These are phyloP conservation scores for Theonella swinhoei DNA, from an alignment of 37 sponge, comb jelly and placozoan genomes.

Conservation along the genomic window DNA sequence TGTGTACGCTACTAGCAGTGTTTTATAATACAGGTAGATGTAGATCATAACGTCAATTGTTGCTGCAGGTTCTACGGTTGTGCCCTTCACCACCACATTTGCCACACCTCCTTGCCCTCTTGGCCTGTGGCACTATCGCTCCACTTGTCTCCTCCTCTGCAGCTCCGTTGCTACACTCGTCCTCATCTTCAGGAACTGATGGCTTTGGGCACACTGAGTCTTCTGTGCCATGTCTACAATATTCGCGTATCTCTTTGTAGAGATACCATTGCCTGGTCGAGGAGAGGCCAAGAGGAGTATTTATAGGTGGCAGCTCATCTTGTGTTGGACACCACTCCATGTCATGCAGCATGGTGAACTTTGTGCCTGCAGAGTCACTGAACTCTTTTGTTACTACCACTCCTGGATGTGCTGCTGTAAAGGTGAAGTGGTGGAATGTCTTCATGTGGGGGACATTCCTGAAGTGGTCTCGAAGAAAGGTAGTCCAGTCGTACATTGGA, in stretches of 20 bases:
- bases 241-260: constrained; percentile 2
- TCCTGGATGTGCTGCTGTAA: neutral
- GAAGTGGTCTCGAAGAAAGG: neutral
- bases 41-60: too few relatives aligned
- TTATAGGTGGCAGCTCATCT: neutral
- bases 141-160: too few relatives aligned
- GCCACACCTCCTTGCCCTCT: too few relatives aligned
- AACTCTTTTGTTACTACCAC: neutral
- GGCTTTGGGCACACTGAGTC: constrained; percentile 10
- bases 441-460: neutral
- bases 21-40: too few relatives aligned
- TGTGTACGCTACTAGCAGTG: too few relatives aligned
- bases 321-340: neutral
- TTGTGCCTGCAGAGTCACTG: neutral
- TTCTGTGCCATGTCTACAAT: neutral
- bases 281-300: neutral
- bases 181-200: too few relatives aligned
- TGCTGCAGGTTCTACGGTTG: too few relatives aligned
- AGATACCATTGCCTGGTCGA: neutral
- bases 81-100: too few relatives aligned
- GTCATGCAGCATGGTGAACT: neutral
- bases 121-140: too few relatives aligned
- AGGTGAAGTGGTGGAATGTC: constrained; percentile 5
- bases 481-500: constrained; percentile 8
- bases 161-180: too few relatives aligned